Percentiles rank a stretch among this genome's conserved stretches.
These are phyloP conservation scores for Holothuria glaberrima DNA, from an alignment of 35 echinoderm and acorn worm species.

Conservation along the genomic window DNA sequence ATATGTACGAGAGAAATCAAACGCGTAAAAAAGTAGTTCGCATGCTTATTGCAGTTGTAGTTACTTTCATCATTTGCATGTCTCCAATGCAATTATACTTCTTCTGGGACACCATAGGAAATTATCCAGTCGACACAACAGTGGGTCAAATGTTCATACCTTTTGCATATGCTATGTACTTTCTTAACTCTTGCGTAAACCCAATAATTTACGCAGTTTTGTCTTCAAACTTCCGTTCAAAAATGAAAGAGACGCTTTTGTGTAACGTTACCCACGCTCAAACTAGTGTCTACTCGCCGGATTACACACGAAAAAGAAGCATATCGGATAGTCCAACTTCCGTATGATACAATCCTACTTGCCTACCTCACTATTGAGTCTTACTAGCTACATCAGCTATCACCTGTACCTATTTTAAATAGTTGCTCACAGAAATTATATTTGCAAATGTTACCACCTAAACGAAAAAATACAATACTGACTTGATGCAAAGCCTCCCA, in stretches of 20 bases:
- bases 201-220: slow-evolving; percentile 63
- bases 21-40: slow-evolving; percentile 73
- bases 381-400: too few relatives aligned
- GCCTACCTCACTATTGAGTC: too few relatives aligned
- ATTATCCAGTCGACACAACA: not conserved
- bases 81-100: slow-evolving; percentile 42
- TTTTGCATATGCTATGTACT: slow-evolving; percentile 56
- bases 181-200: slow-evolving; percentile 57
- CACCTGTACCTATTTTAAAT: too few relatives aligned
- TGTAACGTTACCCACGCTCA: slow-evolving; percentile 41
- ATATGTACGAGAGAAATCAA: slow-evolving; percentile 44
- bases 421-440: too few relatives aligned
- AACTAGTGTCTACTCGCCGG: slow-evolving; percentile 37
- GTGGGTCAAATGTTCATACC: slow-evolving; percentile 7
- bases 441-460: too few relatives aligned
- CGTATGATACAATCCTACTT: not conserved
- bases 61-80: slow-evolving; percentile 52
- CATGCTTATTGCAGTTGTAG: slow-evolving; percentile 57
- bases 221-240: slow-evolving; percentile 53
- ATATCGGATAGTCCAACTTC: slow-evolving; percentile 31
- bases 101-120: slow-evolving; percentile 21
- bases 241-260: slow-evolving; percentile 64
- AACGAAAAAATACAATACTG: too few relatives aligned
- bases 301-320: slow-evolving; percentile 38
- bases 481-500: too few relatives aligned